These are phyloP conservation scores for Agrochola macilenta DNA, from an alignment of 2,888 invertebrate genomes.

Conservation along the genomic window DNA sequence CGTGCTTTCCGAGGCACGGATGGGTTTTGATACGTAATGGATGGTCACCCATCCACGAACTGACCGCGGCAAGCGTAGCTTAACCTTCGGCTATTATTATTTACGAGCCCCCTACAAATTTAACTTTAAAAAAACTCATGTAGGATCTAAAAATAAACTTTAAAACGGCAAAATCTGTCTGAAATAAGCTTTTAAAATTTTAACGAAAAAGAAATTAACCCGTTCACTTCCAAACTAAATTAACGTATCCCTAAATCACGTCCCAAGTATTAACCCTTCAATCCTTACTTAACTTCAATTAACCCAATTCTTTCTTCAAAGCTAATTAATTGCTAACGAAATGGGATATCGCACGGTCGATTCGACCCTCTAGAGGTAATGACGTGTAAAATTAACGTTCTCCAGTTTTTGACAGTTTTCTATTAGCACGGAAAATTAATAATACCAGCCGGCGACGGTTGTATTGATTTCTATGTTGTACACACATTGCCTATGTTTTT, in stretches of 20 bases:
- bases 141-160: background rate
- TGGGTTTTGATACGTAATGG: too few species aligned
- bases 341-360: conserved; percentile 65
- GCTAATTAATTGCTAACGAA: conserved; percentile 65
- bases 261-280: conserved; percentile 44
- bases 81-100: too few species aligned
- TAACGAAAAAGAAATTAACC: conserved; percentile 9
- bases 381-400: conserved; percentile 69
- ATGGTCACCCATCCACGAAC: too few species aligned
- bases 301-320: conserved; percentile 64
- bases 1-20: too few species aligned
- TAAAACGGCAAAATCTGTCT: background rate
- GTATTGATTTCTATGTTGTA: conserved; percentile 44
- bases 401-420: conserved; percentile 70
- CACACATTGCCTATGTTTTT: background rate
- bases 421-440: conserved; percentile 68
- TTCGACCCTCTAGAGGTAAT: conserved; percentile 62
- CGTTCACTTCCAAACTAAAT: conserved; percentile 33
- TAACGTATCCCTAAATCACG: conserved; percentile 35
- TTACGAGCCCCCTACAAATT: too few species aligned
- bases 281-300: conserved; percentile 63
- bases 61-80: too few species aligned
- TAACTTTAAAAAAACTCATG: too few species aligned
- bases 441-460: conserved; percentile 37
- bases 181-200: conserved; percentile 2